Base-by-base conservation (phyloP, 2,113 vertebrate genomes). In the Anolis carolinensis region DNA sequence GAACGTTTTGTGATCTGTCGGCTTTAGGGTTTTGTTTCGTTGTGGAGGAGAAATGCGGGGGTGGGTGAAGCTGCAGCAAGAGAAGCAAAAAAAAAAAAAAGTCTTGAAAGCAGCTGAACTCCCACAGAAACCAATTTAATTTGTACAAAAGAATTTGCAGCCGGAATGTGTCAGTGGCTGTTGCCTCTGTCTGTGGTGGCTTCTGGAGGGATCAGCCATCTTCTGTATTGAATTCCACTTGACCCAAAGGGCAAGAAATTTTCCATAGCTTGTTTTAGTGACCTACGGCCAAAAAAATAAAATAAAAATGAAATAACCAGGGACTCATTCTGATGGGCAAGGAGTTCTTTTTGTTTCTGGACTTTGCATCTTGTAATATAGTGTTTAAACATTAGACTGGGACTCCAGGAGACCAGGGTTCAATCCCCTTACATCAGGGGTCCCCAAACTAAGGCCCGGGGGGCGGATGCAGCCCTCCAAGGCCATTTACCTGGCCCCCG, bases 101-200 rank as follows among this genome's bases (percentile, higher is more conserved):
- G 68, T 52, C 70, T 36, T 70, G 59, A 48, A 18, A 85, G 84
- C 52, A 75, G 72, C 23, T 52, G 55, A 86, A 88, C 81, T 91
- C 68, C 52, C 79, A 79, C 74, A 87, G 75, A 84, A 90, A 88
- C 16, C 82, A 81, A 74, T 30, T 48, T 39, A 81, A 77, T 52
- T 27, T 50, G 9, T 55, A 7, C 20, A 39, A 34, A 36, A 70
- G 9, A 59, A n/a, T 79, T 39, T 2, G 76, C 75, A 48, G 39
- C 59, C 84, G 80, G n/a, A 78, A 55, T 63, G 32, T 20, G 21
- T 48, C 68, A 6, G 2, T 79, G 55, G 52, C 80, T 25, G 25
- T 74, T 52, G 25, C 16, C 6, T 72, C 6, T 23, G 1, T 83
- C 27, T n/a, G 6, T 79, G 16, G 55, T 44, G 14, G 6, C 27